phyloP scores from a whole-genome alignment of 2,888 invertebrate species.

The Luperina testacea region DNA sequence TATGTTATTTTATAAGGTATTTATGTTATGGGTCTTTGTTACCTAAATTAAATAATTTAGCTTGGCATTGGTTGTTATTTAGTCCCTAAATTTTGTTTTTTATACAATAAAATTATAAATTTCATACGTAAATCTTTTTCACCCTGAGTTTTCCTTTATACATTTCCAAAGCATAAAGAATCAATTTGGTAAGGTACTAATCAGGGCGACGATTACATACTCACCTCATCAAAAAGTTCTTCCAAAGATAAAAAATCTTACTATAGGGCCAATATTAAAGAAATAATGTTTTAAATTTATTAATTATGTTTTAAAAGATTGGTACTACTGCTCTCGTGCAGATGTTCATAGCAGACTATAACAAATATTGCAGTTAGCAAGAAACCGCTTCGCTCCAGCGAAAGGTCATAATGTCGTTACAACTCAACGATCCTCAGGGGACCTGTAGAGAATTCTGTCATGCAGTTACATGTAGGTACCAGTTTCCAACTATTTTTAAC shows the following conservation, averaged over 20 bases:
- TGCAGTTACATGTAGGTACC: slow-evolving; percentile 16
- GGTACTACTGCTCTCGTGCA: not conserved
- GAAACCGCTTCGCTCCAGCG: slow-evolving; percentile 14
- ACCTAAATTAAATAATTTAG: too few species aligned
- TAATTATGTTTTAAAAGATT: too few species aligned
- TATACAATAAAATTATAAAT: not conserved
- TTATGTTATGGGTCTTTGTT: too few species aligned
- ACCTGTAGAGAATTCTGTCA: slow-evolving; percentile 3
- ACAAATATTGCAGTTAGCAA: slow-evolving; percentile 14
- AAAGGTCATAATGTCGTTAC: slow-evolving; percentile 20
- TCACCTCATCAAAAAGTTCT: not conserved
- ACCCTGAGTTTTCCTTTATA: not conserved
- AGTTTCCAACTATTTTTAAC: slow-evolving; percentile 15
- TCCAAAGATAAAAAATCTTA: not conserved
- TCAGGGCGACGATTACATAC: not conserved
- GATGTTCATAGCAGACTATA: slow-evolving; percentile 7
- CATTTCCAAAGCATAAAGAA: not conserved
- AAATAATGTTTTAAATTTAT: too few species aligned
- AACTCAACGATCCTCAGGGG: slow-evolving; percentile 17
- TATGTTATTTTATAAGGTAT: too few species aligned
- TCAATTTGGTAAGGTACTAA: not conserved
- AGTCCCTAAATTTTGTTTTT: too few species aligned
- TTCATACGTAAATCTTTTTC: not conserved
- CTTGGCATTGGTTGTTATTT: not conserved
- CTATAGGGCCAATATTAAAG: not conserved